Conservation (phyloP, 1,140 invertebrate genomes). For the Archivesica marissinica region DNA sequence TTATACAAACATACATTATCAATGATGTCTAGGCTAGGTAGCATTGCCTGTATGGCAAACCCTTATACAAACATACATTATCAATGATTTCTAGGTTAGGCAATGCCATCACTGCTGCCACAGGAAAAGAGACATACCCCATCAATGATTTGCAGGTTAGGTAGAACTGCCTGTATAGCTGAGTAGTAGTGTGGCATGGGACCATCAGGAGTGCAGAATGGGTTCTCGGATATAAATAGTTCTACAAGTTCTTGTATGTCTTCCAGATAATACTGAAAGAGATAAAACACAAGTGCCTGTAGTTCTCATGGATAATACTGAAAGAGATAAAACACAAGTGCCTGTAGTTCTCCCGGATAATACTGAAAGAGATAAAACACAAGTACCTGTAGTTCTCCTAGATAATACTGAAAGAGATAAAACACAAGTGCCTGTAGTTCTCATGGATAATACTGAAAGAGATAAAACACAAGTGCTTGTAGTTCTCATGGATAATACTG, state of each 20-base stretch:
- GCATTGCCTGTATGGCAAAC: slow-evolving; percentile 65
- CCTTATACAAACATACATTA: no score
- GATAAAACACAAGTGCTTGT: no score
- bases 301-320: no score
- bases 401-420: no score
- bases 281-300: slow-evolving; percentile 16
- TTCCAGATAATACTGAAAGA: slow-evolving; percentile 69
- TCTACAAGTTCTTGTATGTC: slow-evolving; percentile 73
- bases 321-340: no score
- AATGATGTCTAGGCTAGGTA: slow-evolving; percentile 77
- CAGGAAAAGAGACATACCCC: slow-evolving; percentile 67
- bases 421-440: no score
- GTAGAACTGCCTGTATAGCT: slow-evolving; percentile 69
- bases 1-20: slow-evolving; percentile 79
- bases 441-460: no score
- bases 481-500: no score
- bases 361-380: no score
- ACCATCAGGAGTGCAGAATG: slow-evolving; percentile 71
- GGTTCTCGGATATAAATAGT: slow-evolving; percentile 75
- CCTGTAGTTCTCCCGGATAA: no score
- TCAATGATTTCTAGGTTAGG: not conserved
- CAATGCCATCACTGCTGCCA: not conserved
- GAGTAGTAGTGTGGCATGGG: slow-evolving; percentile 70
- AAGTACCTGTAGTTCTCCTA: no score
- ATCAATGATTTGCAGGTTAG: slow-evolving; percentile 78